Conservation (phyloP, 2,888 invertebrate species). For the Sturmia bella region DNA sequence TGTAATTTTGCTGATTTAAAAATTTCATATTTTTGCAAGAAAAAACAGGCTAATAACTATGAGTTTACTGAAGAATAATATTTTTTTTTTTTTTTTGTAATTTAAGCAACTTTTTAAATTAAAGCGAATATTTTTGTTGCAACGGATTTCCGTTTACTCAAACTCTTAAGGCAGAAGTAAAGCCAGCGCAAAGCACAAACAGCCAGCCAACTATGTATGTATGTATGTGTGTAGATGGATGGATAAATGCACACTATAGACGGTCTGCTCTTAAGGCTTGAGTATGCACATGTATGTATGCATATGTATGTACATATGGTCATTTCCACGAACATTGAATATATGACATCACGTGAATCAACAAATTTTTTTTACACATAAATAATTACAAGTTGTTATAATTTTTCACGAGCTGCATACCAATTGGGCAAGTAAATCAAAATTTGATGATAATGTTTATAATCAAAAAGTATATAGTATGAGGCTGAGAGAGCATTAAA, state of each 20-base stretch:
- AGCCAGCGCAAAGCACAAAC: slow-evolving; percentile 1
- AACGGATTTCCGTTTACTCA: slow-evolving; percentile 69
- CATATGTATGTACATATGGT: neutral
- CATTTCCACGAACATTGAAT: too few species aligned
- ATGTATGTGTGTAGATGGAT: neutral
- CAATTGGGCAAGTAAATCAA: too few species aligned
- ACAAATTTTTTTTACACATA: too few species aligned
- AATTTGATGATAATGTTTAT: too few species aligned
- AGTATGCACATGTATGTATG: slow-evolving; percentile 20
- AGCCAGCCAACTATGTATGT: slow-evolving; percentile 18
- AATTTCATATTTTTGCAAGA: neutral
- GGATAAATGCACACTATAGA: slow-evolving; percentile 13
- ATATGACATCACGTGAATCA: too few species aligned
- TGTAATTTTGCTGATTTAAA: slow-evolving; percentile 22
- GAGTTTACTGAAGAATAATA: slow-evolving; percentile 11
- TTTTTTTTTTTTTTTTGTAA: slow-evolving; percentile 15
- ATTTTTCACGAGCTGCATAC: too few species aligned
- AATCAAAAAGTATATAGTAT: too few species aligned
- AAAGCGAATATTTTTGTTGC: slow-evolving; percentile 31
- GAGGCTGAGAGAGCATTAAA: too few species aligned
- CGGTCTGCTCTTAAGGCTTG: slow-evolving; percentile 30
- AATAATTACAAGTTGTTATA: too few species aligned
- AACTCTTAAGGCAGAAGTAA: slow-evolving; percentile 46
- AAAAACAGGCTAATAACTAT: slow-evolving; percentile 12
- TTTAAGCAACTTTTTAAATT: slow-evolving; percentile 35